Evolutionary conservation across 2,888 invertebrate genomes (phyloP), one percentile per base, ranked within the genome.

Genomic region (Formica aserva): DNA sequence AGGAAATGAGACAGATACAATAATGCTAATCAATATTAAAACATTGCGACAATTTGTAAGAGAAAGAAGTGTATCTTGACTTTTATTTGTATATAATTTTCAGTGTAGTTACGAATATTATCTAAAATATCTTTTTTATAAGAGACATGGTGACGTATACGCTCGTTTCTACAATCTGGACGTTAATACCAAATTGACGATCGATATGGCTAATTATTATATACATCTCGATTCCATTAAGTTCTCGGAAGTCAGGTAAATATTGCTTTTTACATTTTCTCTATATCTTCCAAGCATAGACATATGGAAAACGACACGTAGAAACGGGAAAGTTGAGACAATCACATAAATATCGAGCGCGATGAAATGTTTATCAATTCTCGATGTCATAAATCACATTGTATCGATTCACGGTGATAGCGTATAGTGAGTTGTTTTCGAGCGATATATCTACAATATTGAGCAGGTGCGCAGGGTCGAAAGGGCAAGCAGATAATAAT

Each of bases 61-160:
- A 67, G 9, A n/a, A 29, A 52, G 8, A n/a, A 52, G 15, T 48
- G 6, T 35, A 52, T 35, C 3, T 35, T 26, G 26, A 76, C 26
- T 9, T 29, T 1, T 0, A 18, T 45, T 48, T 29, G 11, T 13
- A 6, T 13, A 6, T 29, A 41, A 57, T 72, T 84, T 83, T 41
- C 66, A 94, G 93, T 66, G 89, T 15, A 89, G 83, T 45, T 92
- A 91, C 69, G 35, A 85, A 4, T 93, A 93, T 80, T 6, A 69
- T 8, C 48, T 92, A 2, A 84, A 81, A 52, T 86, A 89, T 22
- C 35, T 91, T 22, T 5, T 92, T 1, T 72, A 86, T 6, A 41
- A 22, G 1, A 89, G 91, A 32, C 65, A 41, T 1, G 93, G 93
- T 4, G 83, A 90, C 0, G 22, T 91, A 9, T 62, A 87, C 22